These are phyloP conservation scores for Saccostrea cuccullata DNA, from an alignment of 1,140 invertebrate genomes.

Conservation along the genomic window DNA sequence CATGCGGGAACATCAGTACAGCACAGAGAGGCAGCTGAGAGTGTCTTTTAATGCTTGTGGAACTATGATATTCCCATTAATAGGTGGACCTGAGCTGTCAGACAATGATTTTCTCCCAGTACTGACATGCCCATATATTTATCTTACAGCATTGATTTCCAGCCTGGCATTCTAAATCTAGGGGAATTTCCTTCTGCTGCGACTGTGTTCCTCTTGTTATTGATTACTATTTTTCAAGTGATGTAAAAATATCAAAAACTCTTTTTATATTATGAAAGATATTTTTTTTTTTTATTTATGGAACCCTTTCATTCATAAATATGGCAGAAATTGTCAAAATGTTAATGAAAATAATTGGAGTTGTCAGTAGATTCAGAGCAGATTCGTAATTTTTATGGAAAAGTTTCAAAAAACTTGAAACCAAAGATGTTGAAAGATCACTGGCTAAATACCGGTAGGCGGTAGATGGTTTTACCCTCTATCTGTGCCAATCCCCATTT, in stretches of 20 bases:
- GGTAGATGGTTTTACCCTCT: no score
- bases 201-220: background rate
- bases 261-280: background rate
- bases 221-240: conserved; percentile 3
- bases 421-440: background rate
- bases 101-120: conserved; percentile 12
- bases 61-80: conserved; percentile 9
- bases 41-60: background rate
- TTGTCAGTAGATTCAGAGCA: background rate
- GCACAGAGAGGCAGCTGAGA: background rate
- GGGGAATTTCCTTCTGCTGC: background rate
- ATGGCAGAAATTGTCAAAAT: background rate
- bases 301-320: background rate
- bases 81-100: conserved; percentile 3
- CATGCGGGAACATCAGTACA: background rate
- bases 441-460: no score
- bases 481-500: no score
- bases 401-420: background rate
- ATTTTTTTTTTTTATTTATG: background rate
- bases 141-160: conserved; percentile 10
- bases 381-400: background rate
- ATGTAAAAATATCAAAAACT: conserved; percentile 1
- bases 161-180: background rate
- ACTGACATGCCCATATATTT: background rate
- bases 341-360: background rate